A percentile compares a stretch with the other conserved stretches of the same genome.
Evolutionary conservation across 1,140 invertebrate genomes (phyloP).

Genomic region (Drosophila nikananu): DNA sequence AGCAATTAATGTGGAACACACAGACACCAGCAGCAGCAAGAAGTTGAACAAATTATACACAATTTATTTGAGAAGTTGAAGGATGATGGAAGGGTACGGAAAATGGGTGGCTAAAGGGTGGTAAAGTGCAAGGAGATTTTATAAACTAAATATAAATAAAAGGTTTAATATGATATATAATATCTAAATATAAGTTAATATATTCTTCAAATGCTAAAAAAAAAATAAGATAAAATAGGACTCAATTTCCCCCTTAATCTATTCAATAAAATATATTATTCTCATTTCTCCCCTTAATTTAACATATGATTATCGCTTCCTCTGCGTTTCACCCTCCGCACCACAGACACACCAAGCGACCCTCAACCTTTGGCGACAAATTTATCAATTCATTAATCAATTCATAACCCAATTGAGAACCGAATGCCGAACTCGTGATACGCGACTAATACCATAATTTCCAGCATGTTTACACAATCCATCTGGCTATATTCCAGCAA

Average conservation of each 20-base stretch:
- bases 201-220: not conserved
- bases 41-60: conserved; percentile 42
- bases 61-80: conserved; percentile 51
- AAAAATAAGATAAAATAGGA: not conserved
- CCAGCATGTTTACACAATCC: conserved; percentile 83
- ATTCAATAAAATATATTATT: not conserved
- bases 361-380: conserved; percentile 31
- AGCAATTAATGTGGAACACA: conserved; percentile 64
- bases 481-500: conserved; percentile 80
- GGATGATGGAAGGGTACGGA: conserved; percentile 8
- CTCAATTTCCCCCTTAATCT: not conserved
- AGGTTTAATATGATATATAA: too few relatives aligned
- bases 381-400: conserved; percentile 61
- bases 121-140: not conserved
- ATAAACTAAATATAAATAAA: not conserved
- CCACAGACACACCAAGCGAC: not conserved
- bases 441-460: conserved; percentile 78
- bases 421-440: conserved; percentile 53
- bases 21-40: conserved; percentile 3
- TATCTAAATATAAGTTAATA: not conserved
- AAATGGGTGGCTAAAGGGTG: not conserved
- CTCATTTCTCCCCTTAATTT: conserved; percentile 13
- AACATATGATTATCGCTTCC: conserved; percentile 29
- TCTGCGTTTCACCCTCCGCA: not conserved
- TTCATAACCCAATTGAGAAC: conserved; percentile 50